Evolutionary conservation across 1,140 invertebrate genomes (phyloP), one percentile per base, ranked within the genome.

Genomic region (Aethina tumida): DNA sequence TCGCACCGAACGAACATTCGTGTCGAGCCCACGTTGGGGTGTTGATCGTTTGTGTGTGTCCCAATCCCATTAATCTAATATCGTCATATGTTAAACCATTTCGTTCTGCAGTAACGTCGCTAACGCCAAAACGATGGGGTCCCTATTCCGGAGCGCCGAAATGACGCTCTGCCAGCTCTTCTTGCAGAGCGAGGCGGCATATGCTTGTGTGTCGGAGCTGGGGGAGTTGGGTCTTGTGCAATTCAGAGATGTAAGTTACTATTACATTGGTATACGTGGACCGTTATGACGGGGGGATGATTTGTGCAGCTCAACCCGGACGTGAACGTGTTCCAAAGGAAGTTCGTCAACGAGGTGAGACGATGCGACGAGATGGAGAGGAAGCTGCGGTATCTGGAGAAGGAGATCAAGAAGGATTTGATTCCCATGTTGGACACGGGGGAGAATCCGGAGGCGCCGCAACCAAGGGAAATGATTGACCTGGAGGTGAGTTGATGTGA

Each of bases 401-500:
- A 94, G 58, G 95, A 99, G 68, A 97, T 99, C 45, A 88, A 92
- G 48, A 97, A 96, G 54, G 96, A 99, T 69, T 85, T 77, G 4
- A 96, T 99, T 45, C 90, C 90, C 1, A 95, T 98, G 83, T 59
- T 95, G 60, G 94, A 98, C 55, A 92, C 91, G 1, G 93, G 92
- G 1, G 95, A 99, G 59, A 97, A 91, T 62, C 95, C 95, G 0
- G 94, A 97, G 64, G 96, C 96, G 6, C 96, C 96, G 0, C 91
- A 95, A 53, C 94, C 96, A 1, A 72, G 94, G 34, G 96, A 99
- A 68, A 99, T 99, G 93, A 97, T 98, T 52, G 96, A 99, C 69
- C 69, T 99, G 27, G 96, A 99, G 75, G 88, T 90, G 65, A 52
- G 41, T 36, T 17, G 26, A 16, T 31, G 12, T 17, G 18, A 32